Base-by-base conservation (phyloP, 2,888 invertebrate genomes). In the Synergus gifuensis region DNA sequence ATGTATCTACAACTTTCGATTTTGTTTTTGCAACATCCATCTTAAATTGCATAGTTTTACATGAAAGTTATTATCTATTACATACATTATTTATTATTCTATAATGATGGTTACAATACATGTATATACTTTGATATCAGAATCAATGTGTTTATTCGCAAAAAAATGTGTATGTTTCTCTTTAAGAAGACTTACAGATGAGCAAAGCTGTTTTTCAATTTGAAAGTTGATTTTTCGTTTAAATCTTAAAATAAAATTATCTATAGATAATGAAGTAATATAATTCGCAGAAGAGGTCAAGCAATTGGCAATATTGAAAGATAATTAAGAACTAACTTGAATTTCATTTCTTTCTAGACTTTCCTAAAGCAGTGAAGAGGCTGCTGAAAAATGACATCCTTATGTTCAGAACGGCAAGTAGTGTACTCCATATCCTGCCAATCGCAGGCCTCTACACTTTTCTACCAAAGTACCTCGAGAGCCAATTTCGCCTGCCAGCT, bases 361-460 rank as follows among this genome's bases (percentile, higher is more conserved):
- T 97, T 88, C 96, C 96, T 69, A 95, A 95, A 91, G 96, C 96
- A 8, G 95, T 97, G 69, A 95, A 96, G 88, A 94, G 98, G 58
- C 95, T 98, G 89, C 91, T 98, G 80, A 97, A 96, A 86, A 98
- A 98, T 91, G 97, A 98, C 90, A 97, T 98, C 87, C 94, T 98
- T 77, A 97, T 98, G 96, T 97, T 97, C 92, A 95, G 98, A 64
- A 98, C 98, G 18, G 98, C 97, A 49, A 97, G 97, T 87, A 97
- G 97, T 81, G 98, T 98, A 16, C 94, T 98, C 64, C 98, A 98
- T 91, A 94, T 98, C 90, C 94, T 98, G 91, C 98, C 98, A 78
- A 97, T 98, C 89, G 97, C 98, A 85, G 98, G 98, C 3, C 94
- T 98, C 44, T 98, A 98, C 93, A 97, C 98, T 83, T 98, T 98